Base-by-base conservation (phyloP, 2,797 vertebrate species). In the Meriones psammophilus region DNA sequence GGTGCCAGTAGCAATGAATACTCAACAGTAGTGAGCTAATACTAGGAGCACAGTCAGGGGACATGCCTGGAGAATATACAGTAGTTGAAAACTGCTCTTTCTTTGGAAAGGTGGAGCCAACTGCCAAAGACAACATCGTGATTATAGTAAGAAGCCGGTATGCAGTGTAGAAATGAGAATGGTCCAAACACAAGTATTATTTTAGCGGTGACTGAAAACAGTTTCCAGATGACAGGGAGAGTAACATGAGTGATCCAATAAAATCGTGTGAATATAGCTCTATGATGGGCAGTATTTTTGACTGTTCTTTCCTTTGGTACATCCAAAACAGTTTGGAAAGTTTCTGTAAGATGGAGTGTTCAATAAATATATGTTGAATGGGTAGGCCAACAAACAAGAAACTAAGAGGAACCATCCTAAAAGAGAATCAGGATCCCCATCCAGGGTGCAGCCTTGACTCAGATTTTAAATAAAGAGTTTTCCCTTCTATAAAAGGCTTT, bases 381-480 rank as follows among this genome's bases (percentile, higher is more conserved):
- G 84, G 66, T 66, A 79, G 85, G 60, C 88, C 20, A 79, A 80
- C 36, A 60, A 92, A 68, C 58, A 33, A 85, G 18, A 78, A 28
- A 10, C 33, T 28, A 30, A 83, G 76, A 77, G 26, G 60, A 91
- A n/a, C n/a, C 33, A 6, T 30, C 18, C 2, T 33, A 36, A 30
- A 56, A 89, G 64, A 87, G 62, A 80, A 88, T 50, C 22, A 69
- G 36, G 33, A 10, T 24, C 8, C 2, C 58, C 9, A 17, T 54
- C 22, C 22, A 42, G 33, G 60, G 81, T 93, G 62, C 89, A 91
- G 36, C 9, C n/a, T 56, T 88, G 28, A 89, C 66, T 66, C 50
- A 76, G 28, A 88, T 12, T 66, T 92, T 85, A 94, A 84, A 69
- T 78, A 66, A 78, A 90, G 74, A 91, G 33, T 9, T 78, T 73